Conservation (phyloP, 2,113 vertebrate genomes). For the Serilophus lunatus region DNA sequence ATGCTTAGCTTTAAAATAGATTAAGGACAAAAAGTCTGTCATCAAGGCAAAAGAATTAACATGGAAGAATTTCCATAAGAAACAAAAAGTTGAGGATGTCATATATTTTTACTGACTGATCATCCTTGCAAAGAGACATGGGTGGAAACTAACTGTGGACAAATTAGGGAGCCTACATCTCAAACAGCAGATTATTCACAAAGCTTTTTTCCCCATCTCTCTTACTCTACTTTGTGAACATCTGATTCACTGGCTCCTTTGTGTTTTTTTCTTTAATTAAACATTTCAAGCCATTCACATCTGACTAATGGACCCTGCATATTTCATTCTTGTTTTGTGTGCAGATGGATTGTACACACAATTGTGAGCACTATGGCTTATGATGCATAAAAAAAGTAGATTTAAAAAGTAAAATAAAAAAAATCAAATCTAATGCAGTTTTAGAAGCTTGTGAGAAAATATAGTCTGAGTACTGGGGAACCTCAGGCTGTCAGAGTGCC, state of each 20-base stretch:
- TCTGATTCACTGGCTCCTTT: background rate
- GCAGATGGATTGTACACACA: slow-evolving; percentile 13
- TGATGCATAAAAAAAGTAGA: slow-evolving; percentile 8
- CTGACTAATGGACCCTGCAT: slow-evolving; percentile 32
- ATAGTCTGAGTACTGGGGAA: background rate
- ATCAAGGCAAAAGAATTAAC: background rate
- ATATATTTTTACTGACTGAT: background rate
- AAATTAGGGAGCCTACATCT: background rate
- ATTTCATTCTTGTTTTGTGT: slow-evolving; percentile 15
- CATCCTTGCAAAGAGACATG: background rate
- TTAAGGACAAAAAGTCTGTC: background rate
- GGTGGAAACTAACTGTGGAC: background rate
- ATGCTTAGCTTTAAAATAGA: background rate
- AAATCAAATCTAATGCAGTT: background rate
- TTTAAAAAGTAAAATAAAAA: background rate
- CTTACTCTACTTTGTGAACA: background rate
- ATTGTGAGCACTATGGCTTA: background rate
- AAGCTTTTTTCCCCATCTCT: background rate
- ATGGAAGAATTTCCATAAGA: background rate
- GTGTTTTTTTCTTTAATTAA: slow-evolving; percentile 40
- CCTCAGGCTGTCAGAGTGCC: background rate
- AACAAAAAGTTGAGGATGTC: background rate
- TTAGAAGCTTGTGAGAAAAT: background rate
- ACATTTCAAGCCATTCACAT: slow-evolving; percentile 32
- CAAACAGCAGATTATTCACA: background rate